These are phyloP conservation scores for Cheilosia vulpina DNA, from an alignment of 2,888 invertebrate genomes.

Conservation along the genomic window DNA sequence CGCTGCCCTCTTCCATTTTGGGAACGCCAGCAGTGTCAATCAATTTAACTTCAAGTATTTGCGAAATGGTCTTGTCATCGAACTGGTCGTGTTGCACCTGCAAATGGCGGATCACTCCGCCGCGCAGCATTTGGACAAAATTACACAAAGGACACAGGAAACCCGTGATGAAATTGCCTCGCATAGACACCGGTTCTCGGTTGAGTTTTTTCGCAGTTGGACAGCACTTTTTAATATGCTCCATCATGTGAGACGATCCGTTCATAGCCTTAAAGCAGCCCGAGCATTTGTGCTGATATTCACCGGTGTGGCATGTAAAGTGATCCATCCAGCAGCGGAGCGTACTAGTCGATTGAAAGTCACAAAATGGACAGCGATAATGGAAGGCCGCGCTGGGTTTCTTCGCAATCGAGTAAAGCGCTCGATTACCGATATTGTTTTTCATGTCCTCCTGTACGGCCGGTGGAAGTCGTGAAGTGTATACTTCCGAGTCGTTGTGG, in stretches of 20 bases:
- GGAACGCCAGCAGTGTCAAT: conserved; percentile 72
- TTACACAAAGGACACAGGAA: conserved; percentile 90
- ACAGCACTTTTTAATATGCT: conserved; percentile 73
- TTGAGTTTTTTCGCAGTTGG: conserved; percentile 43
- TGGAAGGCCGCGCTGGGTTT: conserved; percentile 64
- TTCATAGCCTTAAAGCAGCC: conserved; percentile 83
- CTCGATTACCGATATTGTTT: conserved; percentile 65
- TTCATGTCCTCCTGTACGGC: conserved; percentile 77
- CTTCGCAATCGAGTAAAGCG: conserved; percentile 51
- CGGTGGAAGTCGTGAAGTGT: conserved; percentile 79
- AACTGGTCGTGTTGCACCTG: conserved; percentile 78
- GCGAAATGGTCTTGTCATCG: conserved; percentile 56
- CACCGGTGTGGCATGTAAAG: conserved; percentile 90
- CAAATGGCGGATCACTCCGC: conserved; percentile 87
- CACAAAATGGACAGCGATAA: conserved; percentile 80
- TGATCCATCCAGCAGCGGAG: conserved; percentile 86
- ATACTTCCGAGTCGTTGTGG: conserved; percentile 79
- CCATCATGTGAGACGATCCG: conserved; percentile 45
- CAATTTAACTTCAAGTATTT: conserved; percentile 74
- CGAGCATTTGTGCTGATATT: conserved; percentile 88
- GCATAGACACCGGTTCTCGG: conserved; percentile 22
- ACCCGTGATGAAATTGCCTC: conserved; percentile 80
- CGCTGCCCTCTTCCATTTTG: conserved; percentile 47
- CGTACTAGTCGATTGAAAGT: conserved; percentile 73
- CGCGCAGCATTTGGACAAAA: conserved; percentile 87